A percentile compares a stretch with the other conserved stretches of the same genome.
phyloP scores from a whole-genome alignment of 2,113 vertebrate genomes.

The Aspidoscelis tigris region DNA sequence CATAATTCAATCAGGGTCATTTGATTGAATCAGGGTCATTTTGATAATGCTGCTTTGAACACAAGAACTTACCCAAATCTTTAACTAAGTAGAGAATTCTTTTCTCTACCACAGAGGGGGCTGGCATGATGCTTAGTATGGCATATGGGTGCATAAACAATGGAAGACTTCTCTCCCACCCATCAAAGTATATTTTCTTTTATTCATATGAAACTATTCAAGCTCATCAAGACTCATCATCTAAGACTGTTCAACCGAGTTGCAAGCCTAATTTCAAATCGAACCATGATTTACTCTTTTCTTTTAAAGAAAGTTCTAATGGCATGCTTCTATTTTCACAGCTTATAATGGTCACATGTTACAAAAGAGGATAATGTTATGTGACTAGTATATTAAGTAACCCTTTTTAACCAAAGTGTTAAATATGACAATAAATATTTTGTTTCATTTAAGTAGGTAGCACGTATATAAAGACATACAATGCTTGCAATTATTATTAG shows the following conservation, averaged over 20 bases:
- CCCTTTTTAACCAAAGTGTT: slow-evolving; percentile 58
- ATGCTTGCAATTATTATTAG: slow-evolving; percentile 62
- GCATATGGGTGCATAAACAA: background rate
- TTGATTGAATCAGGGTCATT: background rate
- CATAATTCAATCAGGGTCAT: background rate
- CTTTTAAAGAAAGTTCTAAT: slow-evolving; percentile 27
- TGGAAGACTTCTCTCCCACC: too few species aligned
- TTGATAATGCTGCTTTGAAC: background rate
- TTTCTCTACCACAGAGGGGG: background rate
- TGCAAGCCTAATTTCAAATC: background rate
- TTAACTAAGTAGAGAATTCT: background rate
- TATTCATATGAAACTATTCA: background rate
- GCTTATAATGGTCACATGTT: slow-evolving; percentile 27
- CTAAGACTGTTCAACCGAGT: background rate
- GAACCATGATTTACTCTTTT: background rate
- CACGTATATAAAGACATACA: slow-evolving; percentile 39
- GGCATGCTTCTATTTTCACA: slow-evolving; percentile 58
- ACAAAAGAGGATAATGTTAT: slow-evolving; percentile 24
- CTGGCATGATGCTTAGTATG: background rate
- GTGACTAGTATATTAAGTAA: slow-evolving; percentile 41
- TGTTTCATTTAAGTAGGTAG: slow-evolving; percentile 54
- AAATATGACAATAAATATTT: slow-evolving; percentile 50
- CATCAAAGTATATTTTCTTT: background rate
- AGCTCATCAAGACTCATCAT: background rate
- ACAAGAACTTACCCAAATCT: too few species aligned